These are phyloP conservation scores for Heliconius eleuchia DNA, from an alignment of 1,140 invertebrate genomes.

Conservation along the genomic window DNA sequence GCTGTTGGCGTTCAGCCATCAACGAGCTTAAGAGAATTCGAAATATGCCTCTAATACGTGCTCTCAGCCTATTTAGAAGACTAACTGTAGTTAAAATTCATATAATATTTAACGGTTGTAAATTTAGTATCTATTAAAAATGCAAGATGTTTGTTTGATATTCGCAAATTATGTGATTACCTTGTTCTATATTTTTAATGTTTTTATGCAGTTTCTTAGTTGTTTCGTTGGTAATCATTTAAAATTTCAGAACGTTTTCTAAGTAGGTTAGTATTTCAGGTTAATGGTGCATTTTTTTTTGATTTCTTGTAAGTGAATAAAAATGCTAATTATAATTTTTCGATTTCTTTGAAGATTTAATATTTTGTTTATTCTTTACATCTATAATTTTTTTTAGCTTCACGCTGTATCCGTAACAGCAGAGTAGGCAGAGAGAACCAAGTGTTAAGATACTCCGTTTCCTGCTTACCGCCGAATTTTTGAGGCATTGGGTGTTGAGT, in stretches of 20 bases:
- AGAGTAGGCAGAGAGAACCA: too few species aligned
- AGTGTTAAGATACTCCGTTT: too few species aligned
- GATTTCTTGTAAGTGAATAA: neutral
- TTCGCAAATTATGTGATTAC: slow-evolving; percentile 11
- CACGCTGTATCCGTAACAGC: too few species aligned
- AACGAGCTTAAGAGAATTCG: slow-evolving; percentile 46
- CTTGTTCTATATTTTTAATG: slow-evolving; percentile 23
- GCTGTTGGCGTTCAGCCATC: slow-evolving; percentile 53
- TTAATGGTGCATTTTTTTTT: slow-evolving; percentile 1
- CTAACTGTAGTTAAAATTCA: slow-evolving; percentile 28
- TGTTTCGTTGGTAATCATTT: slow-evolving; percentile 9
- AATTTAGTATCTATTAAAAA: slow-evolving; percentile 26
- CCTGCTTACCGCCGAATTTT: too few species aligned
- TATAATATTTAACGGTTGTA: slow-evolving; percentile 17
- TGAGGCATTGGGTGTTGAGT: too few species aligned
- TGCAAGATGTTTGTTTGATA: slow-evolving; percentile 11
- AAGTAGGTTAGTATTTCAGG: slow-evolving; percentile 10
- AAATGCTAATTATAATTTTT: neutral
- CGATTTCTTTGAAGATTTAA: slow-evolving; percentile 18
- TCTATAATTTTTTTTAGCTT: too few species aligned
- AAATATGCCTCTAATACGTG: slow-evolving; percentile 36
- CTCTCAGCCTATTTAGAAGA: slow-evolving; percentile 33
- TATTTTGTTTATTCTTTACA: neutral
- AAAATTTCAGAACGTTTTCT: neutral
- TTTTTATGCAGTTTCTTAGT: slow-evolving; percentile 14